Percentiles rank a stretch among this genome's conserved stretches.
These are phyloP conservation scores for Burhinus oedicnemus DNA, from an alignment of 2,113 vertebrate genomes.

Conservation along the genomic window DNA sequence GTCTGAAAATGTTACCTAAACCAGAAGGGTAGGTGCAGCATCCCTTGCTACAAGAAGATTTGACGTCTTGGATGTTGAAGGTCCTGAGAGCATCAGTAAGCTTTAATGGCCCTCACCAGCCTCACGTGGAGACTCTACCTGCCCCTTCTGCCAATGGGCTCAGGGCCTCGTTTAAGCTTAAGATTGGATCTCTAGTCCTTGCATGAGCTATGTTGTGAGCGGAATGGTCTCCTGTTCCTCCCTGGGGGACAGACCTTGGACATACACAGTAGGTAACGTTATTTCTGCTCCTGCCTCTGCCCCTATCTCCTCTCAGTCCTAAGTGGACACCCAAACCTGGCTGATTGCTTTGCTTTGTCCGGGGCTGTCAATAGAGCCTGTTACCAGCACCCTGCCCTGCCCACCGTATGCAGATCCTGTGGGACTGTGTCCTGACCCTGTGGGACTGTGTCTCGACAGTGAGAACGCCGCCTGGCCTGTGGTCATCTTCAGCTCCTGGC, in stretches of 20 bases:
- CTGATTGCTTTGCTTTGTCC: background rate
- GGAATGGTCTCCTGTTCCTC: background rate
- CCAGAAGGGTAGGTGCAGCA: background rate
- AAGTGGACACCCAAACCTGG: background rate
- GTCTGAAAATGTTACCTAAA: background rate
- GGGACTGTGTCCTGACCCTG: background rate
- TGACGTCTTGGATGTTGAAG: background rate
- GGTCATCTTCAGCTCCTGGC: accelerated
- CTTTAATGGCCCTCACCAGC: background rate
- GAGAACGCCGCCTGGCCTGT: background rate
- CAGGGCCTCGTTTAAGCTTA: background rate
- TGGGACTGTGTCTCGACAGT: accelerated
- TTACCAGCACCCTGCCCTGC: background rate
- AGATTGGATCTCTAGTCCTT: background rate
- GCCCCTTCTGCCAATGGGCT: background rate
- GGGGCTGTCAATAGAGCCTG: background rate
- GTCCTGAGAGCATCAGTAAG: background rate
- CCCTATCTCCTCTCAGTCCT: background rate
- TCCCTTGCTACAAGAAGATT: background rate
- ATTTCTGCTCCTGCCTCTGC: background rate
- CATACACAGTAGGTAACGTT: background rate
- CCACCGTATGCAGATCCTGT: background rate
- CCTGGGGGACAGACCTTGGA: background rate
- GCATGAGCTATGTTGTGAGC: background rate
- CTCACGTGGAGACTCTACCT: background rate